phyloP scores from a whole-genome alignment of 30 jellyfish, hydroid and myxozoan genomes.

The Mastigias papua region DNA sequence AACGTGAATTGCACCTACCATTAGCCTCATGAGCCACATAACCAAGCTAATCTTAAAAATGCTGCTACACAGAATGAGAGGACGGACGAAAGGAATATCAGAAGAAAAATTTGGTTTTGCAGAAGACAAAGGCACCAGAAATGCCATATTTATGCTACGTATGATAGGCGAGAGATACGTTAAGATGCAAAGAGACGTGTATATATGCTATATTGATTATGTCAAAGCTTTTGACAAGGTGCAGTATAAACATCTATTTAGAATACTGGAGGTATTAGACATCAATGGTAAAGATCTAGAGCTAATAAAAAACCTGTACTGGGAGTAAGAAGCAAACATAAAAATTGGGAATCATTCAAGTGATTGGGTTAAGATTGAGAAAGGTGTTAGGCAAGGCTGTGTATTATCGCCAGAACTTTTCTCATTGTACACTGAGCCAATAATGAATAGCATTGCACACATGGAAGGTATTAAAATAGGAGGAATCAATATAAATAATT shows the following conservation, averaged over 20 bases:
- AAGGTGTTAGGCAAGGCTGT: slow-evolving; percentile 34
- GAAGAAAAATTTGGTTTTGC: slow-evolving; percentile 14
- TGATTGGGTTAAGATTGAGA: slow-evolving; percentile 20
- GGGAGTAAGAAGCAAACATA: slow-evolving; percentile 57
- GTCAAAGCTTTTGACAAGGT: slow-evolving; percentile 57
- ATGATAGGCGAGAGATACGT: not conserved
- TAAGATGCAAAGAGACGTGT: slow-evolving; percentile 14
- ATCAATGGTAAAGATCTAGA: slow-evolving; percentile 40
- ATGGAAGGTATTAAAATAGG: slow-evolving; percentile 22
- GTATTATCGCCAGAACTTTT: not conserved
- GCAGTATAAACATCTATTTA: slow-evolving; percentile 23
- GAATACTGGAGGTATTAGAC: slow-evolving; percentile 28
- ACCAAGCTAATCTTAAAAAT: slow-evolving; percentile 4
- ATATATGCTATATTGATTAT: too few relatives aligned
- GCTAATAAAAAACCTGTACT: slow-evolving; percentile 35
- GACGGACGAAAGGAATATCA: not conserved
- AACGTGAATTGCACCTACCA: slow-evolving; percentile 28
- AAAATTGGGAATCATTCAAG: slow-evolving; percentile 16
- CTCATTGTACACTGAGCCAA: not conserved
- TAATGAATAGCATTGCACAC: not conserved
- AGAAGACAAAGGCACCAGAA: slow-evolving; percentile 16
- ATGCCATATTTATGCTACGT: slow-evolving; percentile 4
- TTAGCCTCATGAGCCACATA: slow-evolving; percentile 43
- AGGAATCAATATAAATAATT: slow-evolving; percentile 36
- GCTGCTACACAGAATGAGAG: not conserved